phyloP scores from a whole-genome alignment of 2,113 vertebrate species.

The Addax nasomaculatus region DNA sequence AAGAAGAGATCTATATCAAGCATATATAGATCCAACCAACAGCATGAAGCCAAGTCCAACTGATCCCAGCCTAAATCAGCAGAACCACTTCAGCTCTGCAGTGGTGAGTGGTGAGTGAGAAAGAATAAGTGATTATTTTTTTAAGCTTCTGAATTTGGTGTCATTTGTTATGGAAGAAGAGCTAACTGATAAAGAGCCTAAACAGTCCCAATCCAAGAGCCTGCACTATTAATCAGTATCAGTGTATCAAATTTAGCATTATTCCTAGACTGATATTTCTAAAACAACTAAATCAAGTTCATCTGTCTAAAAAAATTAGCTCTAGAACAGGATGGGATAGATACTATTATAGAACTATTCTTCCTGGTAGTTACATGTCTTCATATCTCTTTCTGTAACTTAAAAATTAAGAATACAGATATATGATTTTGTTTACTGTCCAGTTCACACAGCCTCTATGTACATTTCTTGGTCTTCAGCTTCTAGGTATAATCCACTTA shows the following conservation, averaged over 20 bases:
- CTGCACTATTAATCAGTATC: not conserved
- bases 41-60: not conserved
- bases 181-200: slow-evolving; percentile 7
- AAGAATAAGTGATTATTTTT: slow-evolving; percentile 22
- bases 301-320: not conserved
- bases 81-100: not conserved
- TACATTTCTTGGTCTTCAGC: slow-evolving; percentile 29
- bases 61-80: not conserved
- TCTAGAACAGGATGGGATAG: not conserved
- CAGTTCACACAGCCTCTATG: not conserved
- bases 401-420: slow-evolving; percentile 33
- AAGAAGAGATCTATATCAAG: not conserved
- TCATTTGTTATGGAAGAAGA: not conserved
- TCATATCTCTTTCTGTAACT: not conserved
- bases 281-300: slow-evolving; percentile 30
- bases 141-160: not conserved
- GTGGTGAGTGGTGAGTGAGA: not conserved
- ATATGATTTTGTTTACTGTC: slow-evolving; percentile 25
- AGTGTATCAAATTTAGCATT: slow-evolving; percentile 21
- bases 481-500: slow-evolving; percentile 50
- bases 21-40: not conserved
- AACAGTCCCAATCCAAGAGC: not conserved
- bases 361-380: not conserved
- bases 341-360: not conserved
- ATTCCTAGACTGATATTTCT: slow-evolving; percentile 33